Base-by-base conservation (phyloP, 2,888 invertebrate genomes). In the Sialis fuliginosa region DNA sequence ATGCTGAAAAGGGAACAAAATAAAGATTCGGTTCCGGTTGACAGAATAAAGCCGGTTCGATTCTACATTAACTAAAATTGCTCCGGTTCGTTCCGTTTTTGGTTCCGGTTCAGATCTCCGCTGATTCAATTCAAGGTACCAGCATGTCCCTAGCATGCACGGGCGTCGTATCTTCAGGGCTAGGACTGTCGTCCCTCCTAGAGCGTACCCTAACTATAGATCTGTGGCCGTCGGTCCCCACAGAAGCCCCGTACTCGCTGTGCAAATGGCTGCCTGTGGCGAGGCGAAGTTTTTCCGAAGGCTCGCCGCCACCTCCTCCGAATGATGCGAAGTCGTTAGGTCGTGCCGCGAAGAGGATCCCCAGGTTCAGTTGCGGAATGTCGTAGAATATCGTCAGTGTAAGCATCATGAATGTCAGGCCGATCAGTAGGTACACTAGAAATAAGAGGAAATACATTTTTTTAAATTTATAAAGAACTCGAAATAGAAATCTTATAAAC, bases 331-430 rank as follows among this genome's bases (percentile, higher is more conserved):
- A 43, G 51, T 78, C 72, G 44, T 69, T 39, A 5, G 47, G 69
- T 54, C 65, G 63, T 51, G 80, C 71, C 44, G 83, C 78, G 64
- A 88, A 87, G 40, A 86, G 75, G 50, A 80, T 72, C 53, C 86
- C 84, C 49, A 90, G 66, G 65, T 90, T 89, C 55, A 90, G 70
- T 67, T 90, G 86, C 5, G 90, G 90, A 54, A 91, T 86, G 62
- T 89, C 88, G 66, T 88, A 88, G 67, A 89, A 82, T 31, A 88
- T 81, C 2, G 86, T 83, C 58, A 90, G 66, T 9, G 82, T 76
- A 55, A 89, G 70, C 85, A 90, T 86, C 72, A 89, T 77, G 66
- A 82, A 81, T 12, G 85, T 80, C 51, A 90, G 72, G 33, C 90
- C 90, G 58, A 79, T 58, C 57, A 87, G 67, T n/a, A 89, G 70